Conservation (phyloP, 2,113 vertebrate genomes). For the Labeo rohita region DNA sequence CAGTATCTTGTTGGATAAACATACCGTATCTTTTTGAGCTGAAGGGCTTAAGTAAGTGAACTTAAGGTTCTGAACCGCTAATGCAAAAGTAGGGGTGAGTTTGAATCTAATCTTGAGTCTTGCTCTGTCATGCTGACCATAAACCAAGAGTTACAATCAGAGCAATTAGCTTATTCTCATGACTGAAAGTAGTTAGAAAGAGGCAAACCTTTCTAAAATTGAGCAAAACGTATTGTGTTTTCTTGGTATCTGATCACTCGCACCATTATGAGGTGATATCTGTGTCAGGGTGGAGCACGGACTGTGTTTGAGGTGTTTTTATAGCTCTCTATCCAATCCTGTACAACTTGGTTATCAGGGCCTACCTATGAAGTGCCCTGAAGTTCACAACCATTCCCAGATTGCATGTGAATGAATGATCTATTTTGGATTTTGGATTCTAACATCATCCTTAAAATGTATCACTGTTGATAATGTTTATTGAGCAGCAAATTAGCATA, state of each 20-base stretch:
- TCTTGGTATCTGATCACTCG: not conserved
- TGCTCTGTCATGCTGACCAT: not conserved
- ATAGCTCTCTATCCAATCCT: not conserved
- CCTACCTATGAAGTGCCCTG: not conserved
- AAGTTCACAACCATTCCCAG: not conserved
- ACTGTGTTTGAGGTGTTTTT: not conserved
- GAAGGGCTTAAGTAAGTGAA: not conserved
- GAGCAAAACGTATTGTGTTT: not conserved
- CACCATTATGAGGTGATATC: not conserved
- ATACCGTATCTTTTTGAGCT: not conserved
- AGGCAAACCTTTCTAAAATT: not conserved
- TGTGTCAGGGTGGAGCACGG: not conserved
- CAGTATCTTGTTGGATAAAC: not conserved
- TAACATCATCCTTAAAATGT: too few species aligned
- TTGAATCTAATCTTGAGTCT: not conserved
- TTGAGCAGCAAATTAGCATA: not conserved
- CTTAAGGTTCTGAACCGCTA: not conserved
- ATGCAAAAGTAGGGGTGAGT: not conserved
- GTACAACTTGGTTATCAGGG: not conserved
- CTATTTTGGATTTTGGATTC: too few species aligned
- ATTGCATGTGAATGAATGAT: not conserved
- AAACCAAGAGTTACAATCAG: not conserved
- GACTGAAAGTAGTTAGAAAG: not conserved
- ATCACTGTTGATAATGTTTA: not conserved
- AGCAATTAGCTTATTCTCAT: not conserved